Evolutionary conservation across 2,797 vertebrate genomes (phyloP).

Genomic region (Acrossocheilus fasciatus): DNA sequence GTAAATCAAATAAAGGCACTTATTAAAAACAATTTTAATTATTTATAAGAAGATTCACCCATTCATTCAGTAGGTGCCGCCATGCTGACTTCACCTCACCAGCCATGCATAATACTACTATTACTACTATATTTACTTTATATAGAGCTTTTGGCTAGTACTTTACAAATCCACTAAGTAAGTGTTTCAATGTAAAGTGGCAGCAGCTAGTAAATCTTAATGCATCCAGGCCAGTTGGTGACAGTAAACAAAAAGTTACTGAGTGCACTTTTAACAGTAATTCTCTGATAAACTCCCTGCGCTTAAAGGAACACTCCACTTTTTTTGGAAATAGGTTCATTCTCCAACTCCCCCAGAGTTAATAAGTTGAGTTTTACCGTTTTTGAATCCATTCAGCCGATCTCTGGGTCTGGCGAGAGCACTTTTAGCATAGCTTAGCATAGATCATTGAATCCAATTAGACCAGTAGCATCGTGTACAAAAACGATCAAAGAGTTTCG

Average conservation of each 20-base stretch:
- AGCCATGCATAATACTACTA: neutral
- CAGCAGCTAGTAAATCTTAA: neutral
- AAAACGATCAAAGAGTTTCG: too few relatives aligned
- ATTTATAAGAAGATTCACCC: neutral
- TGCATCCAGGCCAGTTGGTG: neutral
- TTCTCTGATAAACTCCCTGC: conserved; percentile 14
- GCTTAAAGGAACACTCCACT: too few relatives aligned
- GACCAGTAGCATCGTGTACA: too few relatives aligned
- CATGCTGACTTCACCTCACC: neutral
- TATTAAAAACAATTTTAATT: neutral
- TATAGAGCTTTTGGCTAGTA: neutral
- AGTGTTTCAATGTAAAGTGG: neutral
- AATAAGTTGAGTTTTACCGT: too few relatives aligned
- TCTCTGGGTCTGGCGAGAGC: too few relatives aligned
- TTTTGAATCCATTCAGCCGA: too few relatives aligned
- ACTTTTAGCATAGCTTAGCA: too few relatives aligned
- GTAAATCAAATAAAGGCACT: neutral
- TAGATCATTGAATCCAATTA: too few relatives aligned
- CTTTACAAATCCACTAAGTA: neutral
- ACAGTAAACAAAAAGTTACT: conserved; percentile 13
- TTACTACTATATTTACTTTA: neutral
- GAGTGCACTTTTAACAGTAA: conserved; percentile 35
- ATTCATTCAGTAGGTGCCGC: neutral
- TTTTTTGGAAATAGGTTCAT: too few relatives aligned
- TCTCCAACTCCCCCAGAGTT: too few relatives aligned